Conservation (phyloP, 1,140 invertebrate species). For the Pseudobourletiella spinata region DNA sequence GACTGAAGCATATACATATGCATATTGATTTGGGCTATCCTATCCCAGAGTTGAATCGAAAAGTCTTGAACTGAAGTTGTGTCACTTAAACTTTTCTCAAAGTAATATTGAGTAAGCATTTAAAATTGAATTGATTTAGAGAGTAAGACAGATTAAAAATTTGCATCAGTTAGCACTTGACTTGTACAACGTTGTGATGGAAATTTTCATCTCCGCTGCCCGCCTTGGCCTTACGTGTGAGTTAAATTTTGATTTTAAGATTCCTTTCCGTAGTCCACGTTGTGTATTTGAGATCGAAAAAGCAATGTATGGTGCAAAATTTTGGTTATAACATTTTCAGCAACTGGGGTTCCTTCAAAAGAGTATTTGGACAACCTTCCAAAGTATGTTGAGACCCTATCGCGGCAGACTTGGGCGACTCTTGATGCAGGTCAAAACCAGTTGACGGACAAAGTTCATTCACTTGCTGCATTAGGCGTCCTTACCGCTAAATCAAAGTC, state of each 20-base stretch:
- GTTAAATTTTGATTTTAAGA: not conserved
- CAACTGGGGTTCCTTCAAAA: not conserved
- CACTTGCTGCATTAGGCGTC: slow-evolving; percentile 19
- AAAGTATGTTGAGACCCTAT: slow-evolving; percentile 17
- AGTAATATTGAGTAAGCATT: too few species aligned
- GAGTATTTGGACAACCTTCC: slow-evolving; percentile 23
- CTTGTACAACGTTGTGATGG: too few species aligned
- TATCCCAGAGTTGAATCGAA: too few species aligned
- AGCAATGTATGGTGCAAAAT: not conserved
- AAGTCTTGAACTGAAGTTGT: too few species aligned
- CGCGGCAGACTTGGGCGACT: slow-evolving; percentile 9
- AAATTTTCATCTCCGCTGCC: slow-evolving; percentile 1
- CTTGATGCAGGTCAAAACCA: slow-evolving; percentile 13
- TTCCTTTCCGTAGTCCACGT: not conserved
- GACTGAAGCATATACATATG: too few species aligned
- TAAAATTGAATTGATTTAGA: too few species aligned
- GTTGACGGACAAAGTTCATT: slow-evolving; percentile 9
- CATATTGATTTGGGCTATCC: too few species aligned
- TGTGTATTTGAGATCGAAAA: not conserved
- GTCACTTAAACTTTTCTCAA: too few species aligned
- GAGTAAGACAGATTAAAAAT: too few species aligned
- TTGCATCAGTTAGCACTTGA: too few species aligned
- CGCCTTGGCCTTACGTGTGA: not conserved
- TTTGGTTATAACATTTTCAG: not conserved
- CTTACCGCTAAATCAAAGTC: slow-evolving; percentile 27